Base-by-base conservation (phyloP, 1,140 invertebrate species). In the Drosophila sturtevanti region DNA sequence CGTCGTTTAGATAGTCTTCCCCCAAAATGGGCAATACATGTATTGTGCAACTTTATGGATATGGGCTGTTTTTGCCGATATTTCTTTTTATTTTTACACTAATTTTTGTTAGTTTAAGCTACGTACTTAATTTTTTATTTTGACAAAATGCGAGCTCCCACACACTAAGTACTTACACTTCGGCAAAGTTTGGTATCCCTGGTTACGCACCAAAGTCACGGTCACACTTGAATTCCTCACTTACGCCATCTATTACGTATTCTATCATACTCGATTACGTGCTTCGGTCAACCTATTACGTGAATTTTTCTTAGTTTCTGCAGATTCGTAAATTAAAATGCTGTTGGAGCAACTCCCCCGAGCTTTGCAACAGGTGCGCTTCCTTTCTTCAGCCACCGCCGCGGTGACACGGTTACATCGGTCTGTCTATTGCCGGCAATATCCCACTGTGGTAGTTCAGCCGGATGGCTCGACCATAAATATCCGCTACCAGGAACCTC, bases 401-500 rank as follows among this genome's bases (percentile, higher is more conserved):
- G 93, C 93, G 22, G 93, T 97, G 18, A 94, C 94, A n/a, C 94
- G 94, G 85, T 94, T 95, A n/a, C 94, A 95, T 69, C 93, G 96
- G 71, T 92, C 93, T 59, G 78, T 94, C 2, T 97, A 96, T 91
- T 89, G 93, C n/a, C 93, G 94, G 68, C 93, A 92, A 41, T 98
- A 97, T 93, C 96, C 95, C 21, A 96, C 96, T 0, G 90, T 94
- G 48, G 81, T 99, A 0, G 95, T 98, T 21, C 92, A 95, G 27
- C 93, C 96, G 1, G 95, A 98, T 94, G 98, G 98, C 55, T 97
- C 97, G 54, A 96, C 95, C 52, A 95, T 97, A 67, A 96, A 93
- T 37, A 95, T 97, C 24, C 93, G 95, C 75, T 97, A 98, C 91
- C 93, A 95, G 69, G 96, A 97, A 92, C 97, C 97, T 6, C 92